Percentiles rank a stretch among this genome's conserved stretches.
phyloP scores from a whole-genome alignment of 2,797 vertebrate species.

The Neopelma chrysocephalum region DNA sequence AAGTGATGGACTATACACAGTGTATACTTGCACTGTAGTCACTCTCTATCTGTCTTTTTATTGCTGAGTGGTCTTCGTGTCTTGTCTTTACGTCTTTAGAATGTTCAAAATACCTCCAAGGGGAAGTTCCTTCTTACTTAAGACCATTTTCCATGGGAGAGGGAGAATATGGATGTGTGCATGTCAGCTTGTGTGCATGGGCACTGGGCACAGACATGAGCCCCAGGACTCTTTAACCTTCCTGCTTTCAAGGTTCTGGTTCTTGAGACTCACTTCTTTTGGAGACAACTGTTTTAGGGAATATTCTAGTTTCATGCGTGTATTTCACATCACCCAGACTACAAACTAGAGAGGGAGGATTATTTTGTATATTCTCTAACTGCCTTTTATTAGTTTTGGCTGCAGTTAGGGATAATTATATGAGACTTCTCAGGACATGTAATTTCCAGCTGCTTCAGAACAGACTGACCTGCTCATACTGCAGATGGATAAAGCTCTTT shows the following conservation, averaged over 20 bases:
- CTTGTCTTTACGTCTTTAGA: not conserved
- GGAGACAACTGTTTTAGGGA: not conserved
- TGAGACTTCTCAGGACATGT: not conserved
- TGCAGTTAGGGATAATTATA: not conserved
- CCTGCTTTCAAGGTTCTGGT: not conserved
- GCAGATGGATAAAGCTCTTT: not conserved
- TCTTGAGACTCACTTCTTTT: not conserved
- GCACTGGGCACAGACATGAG: fast-evolving
- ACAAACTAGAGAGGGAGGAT: not conserved
- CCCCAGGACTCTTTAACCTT: not conserved
- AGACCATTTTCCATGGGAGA: not conserved
- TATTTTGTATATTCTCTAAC: not conserved
- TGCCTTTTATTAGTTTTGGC: not conserved
- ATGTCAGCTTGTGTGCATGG: fast-evolving
- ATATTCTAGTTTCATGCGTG: not conserved
- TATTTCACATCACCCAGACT: not conserved
- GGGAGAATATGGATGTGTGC: not conserved
- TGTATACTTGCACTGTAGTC: not conserved
- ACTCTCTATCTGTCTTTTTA: not conserved
- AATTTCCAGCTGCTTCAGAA: not conserved
- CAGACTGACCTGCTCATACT: not conserved
- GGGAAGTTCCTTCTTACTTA: not conserved
- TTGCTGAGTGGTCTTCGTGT: not conserved
- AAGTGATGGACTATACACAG: not conserved
- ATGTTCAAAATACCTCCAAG: not conserved